Conservation (phyloP, 1,140 invertebrate species). For the Orchestia grillus region DNA sequence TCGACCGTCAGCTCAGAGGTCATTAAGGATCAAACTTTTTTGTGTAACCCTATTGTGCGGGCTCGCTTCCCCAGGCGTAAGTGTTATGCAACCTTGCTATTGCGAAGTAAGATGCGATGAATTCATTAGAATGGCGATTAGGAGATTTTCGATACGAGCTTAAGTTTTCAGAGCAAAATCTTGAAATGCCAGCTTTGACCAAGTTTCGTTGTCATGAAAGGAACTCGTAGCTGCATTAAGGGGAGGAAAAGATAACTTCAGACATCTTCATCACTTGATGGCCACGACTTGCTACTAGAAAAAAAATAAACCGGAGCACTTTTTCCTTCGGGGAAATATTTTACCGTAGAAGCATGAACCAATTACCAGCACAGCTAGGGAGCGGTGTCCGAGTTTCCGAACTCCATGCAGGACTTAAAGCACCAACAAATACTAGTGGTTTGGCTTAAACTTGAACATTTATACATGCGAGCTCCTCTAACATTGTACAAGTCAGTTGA, state of each 20-base stretch:
- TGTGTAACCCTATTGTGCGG: background rate
- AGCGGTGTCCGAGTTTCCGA: no score
- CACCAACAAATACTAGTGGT: no score
- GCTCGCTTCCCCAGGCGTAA: background rate
- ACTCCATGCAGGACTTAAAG: no score
- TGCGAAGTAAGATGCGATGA: background rate
- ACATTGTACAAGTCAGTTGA: no score
- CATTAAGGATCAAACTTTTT: background rate
- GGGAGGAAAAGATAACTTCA: background rate
- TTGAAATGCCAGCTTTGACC: background rate
- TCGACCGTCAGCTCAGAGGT: background rate
- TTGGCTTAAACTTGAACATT: no score
- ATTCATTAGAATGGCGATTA: background rate
- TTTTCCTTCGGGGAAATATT: background rate
- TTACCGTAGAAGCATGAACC: background rate
- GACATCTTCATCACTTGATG: background rate
- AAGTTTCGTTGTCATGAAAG: background rate
- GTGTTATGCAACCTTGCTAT: background rate
- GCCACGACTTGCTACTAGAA: background rate
- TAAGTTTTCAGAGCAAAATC: background rate
- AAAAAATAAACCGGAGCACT: no score
- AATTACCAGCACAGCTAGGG: no score
- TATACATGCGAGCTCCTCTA: no score
- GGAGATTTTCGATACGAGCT: background rate
- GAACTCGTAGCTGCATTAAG: background rate